Percentiles rank a stretch among this genome's conserved stretches.
phyloP scores from a whole-genome alignment of 1,140 invertebrate genomes.

The Leguminivora glycinivorella region DNA sequence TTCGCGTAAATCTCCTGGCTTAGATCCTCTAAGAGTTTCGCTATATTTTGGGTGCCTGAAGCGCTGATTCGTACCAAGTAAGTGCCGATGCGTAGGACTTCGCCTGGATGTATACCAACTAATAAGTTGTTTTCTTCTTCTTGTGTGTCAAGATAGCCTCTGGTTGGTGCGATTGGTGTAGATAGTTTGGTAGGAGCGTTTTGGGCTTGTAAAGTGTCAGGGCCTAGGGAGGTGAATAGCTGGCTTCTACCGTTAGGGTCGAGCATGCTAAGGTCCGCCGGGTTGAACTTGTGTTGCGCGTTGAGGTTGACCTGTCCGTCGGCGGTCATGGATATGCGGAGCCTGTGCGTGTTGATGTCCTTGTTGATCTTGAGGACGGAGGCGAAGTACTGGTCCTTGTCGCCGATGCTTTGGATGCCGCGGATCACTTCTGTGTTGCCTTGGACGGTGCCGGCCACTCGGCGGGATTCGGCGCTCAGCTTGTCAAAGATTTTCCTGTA shows the following conservation, averaged over 20 bases:
- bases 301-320: constrained; percentile 72
- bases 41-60: constrained; percentile 59
- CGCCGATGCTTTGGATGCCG: constrained; percentile 63
- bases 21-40: constrained; percentile 55
- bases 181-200: constrained; percentile 57
- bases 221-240: constrained; percentile 56
- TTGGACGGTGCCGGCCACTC: constrained; percentile 59
- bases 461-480: constrained; percentile 64
- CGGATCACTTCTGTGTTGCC: constrained; percentile 72
- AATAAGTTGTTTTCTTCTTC: constrained; percentile 54
- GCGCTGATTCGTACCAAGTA: constrained; percentile 57
- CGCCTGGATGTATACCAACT: constrained; percentile 61
- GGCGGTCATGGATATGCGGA: constrained; percentile 69
- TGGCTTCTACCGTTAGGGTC: constrained; percentile 50
- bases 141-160: constrained; percentile 39
- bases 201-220: constrained; percentile 41
- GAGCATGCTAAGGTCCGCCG: constrained; percentile 57
- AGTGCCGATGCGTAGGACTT: constrained; percentile 60
- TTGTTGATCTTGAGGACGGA: constrained; percentile 70
- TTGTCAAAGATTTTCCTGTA: constrained; percentile 74
- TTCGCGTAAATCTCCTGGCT: constrained; percentile 62
- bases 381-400: constrained; percentile 72
- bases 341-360: constrained; percentile 64
- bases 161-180: constrained; percentile 41
- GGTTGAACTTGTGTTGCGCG: constrained; percentile 63